These are phyloP conservation scores for Amblyornis subalaris DNA, from an alignment of 2,113 vertebrate genomes.

Conservation along the genomic window DNA sequence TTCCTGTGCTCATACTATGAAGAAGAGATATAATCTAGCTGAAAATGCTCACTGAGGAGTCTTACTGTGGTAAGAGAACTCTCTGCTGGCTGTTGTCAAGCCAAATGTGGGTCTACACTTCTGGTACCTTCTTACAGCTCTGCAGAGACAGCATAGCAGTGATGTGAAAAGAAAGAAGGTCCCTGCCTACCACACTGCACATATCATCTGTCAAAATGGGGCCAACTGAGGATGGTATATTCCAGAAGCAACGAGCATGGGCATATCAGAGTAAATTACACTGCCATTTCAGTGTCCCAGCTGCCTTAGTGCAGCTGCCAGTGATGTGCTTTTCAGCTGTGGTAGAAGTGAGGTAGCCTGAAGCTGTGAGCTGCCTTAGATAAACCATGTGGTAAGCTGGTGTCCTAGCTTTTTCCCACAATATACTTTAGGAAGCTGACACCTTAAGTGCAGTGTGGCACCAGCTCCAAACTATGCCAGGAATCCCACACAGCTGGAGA, in stretches of 20 bases:
- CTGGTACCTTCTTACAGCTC: background rate
- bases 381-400: background rate
- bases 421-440: background rate
- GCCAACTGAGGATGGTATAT: background rate
- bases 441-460: background rate
- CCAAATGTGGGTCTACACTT: background rate
- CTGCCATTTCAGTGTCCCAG: background rate
- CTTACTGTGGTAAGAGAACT: background rate
- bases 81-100: background rate
- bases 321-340: background rate
- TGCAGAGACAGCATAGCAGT: background rate
- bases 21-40: background rate
- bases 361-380: background rate
- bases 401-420: background rate
- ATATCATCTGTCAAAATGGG: background rate
- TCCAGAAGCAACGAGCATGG: background rate
- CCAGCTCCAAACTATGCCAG: background rate
- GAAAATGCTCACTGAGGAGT: conserved; percentile 7
- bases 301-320: background rate
- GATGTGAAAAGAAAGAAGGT: background rate
- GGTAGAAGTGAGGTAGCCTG: background rate
- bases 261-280: background rate
- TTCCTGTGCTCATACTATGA: background rate
- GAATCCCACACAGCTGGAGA: background rate
- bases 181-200: background rate